Conservation (phyloP, 1,140 invertebrate genomes). For the Camponotus vicinus region DNA sequence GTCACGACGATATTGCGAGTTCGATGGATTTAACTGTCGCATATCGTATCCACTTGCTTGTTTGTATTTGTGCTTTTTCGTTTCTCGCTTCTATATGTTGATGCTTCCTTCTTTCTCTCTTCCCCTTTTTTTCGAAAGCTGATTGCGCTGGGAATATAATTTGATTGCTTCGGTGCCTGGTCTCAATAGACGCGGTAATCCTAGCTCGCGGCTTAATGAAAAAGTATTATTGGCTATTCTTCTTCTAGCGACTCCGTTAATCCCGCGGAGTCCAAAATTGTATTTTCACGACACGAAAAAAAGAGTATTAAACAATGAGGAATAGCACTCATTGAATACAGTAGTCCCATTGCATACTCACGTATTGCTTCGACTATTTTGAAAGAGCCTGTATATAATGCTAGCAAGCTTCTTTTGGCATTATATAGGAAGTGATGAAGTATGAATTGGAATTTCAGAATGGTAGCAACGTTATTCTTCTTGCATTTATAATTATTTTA, state of each 20-base stretch:
- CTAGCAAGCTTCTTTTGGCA: slow-evolving; percentile 21
- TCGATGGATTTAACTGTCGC: slow-evolving; percentile 43
- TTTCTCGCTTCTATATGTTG: slow-evolving; percentile 32
- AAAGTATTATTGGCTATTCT: slow-evolving; percentile 82
- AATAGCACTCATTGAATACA: slow-evolving; percentile 44
- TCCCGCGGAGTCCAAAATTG: slow-evolving; percentile 67
- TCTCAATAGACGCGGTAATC: slow-evolving; percentile 79
- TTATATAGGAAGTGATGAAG: slow-evolving; percentile 13
- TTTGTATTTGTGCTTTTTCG: slow-evolving; percentile 40
- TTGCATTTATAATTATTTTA: slow-evolving; percentile 58
- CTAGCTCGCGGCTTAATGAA: slow-evolving; percentile 78
- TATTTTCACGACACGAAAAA: slow-evolving; percentile 60
- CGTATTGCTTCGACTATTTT: background rate
- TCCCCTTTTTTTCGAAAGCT: slow-evolving; percentile 77
- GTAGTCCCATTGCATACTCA: background rate
- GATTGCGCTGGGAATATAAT: slow-evolving; percentile 84
- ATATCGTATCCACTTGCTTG: slow-evolving; percentile 55
- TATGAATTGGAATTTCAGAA: slow-evolving; percentile 46
- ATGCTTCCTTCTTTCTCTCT: slow-evolving; percentile 16
- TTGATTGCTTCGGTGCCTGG: slow-evolving; percentile 80
- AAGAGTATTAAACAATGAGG: slow-evolving; percentile 45
- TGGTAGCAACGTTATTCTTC: slow-evolving; percentile 45
- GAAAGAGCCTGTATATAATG: slow-evolving; percentile 11
- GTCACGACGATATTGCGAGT: slow-evolving; percentile 19
- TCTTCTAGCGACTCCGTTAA: slow-evolving; percentile 63